These are phyloP conservation scores for Alloscopus bannaensis DNA, from an alignment of 2,888 invertebrate species.

Conservation along the genomic window DNA sequence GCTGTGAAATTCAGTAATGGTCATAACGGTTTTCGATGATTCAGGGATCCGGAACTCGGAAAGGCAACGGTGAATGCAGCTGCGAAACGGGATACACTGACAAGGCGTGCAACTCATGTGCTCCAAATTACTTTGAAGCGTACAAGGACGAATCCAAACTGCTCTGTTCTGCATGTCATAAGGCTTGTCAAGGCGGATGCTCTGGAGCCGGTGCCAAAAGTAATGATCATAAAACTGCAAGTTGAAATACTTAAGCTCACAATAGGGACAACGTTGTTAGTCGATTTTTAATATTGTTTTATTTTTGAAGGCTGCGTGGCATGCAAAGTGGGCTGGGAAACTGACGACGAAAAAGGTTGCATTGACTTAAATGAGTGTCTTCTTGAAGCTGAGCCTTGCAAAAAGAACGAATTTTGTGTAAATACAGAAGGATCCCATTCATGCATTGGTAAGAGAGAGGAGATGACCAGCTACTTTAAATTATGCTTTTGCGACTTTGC, in stretches of 20 bases:
- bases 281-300: background rate
- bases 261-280: background rate
- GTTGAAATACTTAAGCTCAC: background rate
- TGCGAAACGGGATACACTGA: slow-evolving; percentile 91
- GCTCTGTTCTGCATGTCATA: slow-evolving; percentile 87
- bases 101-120: slow-evolving; percentile 86
- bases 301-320: slow-evolving; percentile 78
- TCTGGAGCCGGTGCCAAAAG: slow-evolving; percentile 84
- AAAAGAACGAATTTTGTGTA: slow-evolving; percentile 86
- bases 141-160: slow-evolving; percentile 85
- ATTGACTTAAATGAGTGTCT: slow-evolving; percentile 90
- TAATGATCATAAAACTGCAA: slow-evolving; percentile 73
- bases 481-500: too few species aligned
- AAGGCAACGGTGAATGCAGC: slow-evolving; percentile 92
- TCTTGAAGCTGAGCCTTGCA: slow-evolving; percentile 78
- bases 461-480: too few species aligned
- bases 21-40: slow-evolving; percentile 41
- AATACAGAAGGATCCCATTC: slow-evolving; percentile 90
- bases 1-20: too few species aligned
- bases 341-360: slow-evolving; percentile 86
- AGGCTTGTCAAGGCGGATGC: slow-evolving; percentile 86
- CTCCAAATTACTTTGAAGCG: slow-evolving; percentile 83
- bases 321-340: slow-evolving; percentile 85
- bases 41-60: slow-evolving; percentile 91
- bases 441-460: slow-evolving; percentile 80